Percentiles rank a stretch among this genome's conserved stretches.
phyloP scores from a whole-genome alignment of 2,888 invertebrate species.

The Lobophora halterata region DNA sequence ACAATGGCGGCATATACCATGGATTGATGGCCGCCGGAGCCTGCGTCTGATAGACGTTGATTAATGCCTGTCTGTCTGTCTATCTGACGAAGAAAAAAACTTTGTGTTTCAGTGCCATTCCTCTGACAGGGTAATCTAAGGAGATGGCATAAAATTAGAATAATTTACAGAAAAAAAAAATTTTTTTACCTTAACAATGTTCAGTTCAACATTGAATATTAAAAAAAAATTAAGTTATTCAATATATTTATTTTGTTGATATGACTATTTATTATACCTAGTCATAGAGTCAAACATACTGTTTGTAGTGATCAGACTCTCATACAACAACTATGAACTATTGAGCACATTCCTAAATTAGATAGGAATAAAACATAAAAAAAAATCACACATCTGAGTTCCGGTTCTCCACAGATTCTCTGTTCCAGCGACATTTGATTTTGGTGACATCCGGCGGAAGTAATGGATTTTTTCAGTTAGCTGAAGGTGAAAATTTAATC shows the following conservation, averaged over 20 bases:
- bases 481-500: conserved; percentile 82
- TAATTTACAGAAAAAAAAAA: no score
- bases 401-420: conserved; percentile 37
- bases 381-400: not conserved
- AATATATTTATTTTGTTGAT: no score
- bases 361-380: not conserved
- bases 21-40: conserved; percentile 40
- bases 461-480: conserved; percentile 81
- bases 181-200: no score
- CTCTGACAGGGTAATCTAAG: conserved; percentile 33
- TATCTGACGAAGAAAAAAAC: conserved; percentile 71
- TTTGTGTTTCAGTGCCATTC: conserved; percentile 70
- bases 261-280: no score
- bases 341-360: not conserved
- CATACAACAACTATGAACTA: no score
- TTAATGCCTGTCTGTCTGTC: conserved; percentile 74
- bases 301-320: no score
- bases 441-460: conserved; percentile 79
- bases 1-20: conserved; percentile 28
- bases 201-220: no score
- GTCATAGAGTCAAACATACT: no score
- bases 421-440: conserved; percentile 72
- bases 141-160: conserved; percentile 31
- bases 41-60: conserved; percentile 76
- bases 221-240: no score